phyloP scores from a whole-genome alignment of 2,113 vertebrate genomes.

The Dissostichus mawsoni region DNA sequence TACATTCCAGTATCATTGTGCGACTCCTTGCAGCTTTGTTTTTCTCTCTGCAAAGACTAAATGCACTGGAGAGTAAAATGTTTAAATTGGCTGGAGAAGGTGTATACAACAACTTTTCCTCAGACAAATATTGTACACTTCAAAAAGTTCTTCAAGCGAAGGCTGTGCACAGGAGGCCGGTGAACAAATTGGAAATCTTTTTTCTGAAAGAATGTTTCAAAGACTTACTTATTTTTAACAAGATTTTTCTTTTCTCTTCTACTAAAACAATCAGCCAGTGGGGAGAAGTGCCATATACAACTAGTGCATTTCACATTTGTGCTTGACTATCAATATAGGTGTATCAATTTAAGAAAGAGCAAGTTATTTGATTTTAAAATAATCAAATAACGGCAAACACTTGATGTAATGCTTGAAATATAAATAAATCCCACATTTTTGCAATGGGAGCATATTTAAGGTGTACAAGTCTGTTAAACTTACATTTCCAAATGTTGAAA shows the following conservation, averaged over 20 bases:
- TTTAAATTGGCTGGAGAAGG: conserved; percentile 72
- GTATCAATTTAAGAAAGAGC: not conserved
- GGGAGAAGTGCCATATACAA: not conserved
- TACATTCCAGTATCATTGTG: conserved; percentile 55
- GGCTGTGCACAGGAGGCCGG: conserved; percentile 16
- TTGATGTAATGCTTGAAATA: not conserved
- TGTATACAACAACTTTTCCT: conserved; percentile 54
- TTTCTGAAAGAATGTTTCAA: conserved; percentile 34
- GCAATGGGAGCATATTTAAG: not conserved
- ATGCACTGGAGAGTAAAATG: conserved; percentile 61
- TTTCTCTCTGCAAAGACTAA: conserved; percentile 63
- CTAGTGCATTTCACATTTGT: conserved; percentile 4
- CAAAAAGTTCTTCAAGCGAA: conserved; percentile 47
- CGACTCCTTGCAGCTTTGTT: conserved; percentile 54
- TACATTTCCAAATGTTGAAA: not conserved
- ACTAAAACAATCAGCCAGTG: not conserved
- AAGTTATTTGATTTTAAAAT: too few relatives aligned
- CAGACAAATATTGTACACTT: conserved; percentile 56
- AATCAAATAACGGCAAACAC: not conserved
- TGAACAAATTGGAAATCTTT: conserved; percentile 46
- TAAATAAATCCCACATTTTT: not conserved
- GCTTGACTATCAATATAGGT: not conserved
- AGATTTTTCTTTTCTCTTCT: conserved; percentile 2
- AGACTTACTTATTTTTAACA: conserved; percentile 13
- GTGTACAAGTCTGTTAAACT: not conserved